phyloP scores from a whole-genome alignment of 2,113 vertebrate species.

The Cavia aperea region DNA sequence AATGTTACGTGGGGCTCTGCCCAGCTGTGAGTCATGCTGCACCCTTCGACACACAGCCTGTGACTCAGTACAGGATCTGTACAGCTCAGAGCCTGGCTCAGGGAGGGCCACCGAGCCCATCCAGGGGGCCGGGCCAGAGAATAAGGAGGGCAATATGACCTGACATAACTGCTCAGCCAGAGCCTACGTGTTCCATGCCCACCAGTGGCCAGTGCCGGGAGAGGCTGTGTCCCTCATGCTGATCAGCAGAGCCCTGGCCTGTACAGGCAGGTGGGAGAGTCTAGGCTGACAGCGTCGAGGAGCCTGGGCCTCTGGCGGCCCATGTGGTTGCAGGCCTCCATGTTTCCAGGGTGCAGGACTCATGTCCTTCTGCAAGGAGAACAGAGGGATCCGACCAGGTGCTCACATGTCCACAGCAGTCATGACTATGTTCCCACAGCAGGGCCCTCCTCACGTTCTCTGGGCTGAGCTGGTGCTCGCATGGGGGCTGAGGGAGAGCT shows the following conservation, averaged over 20 bases:
- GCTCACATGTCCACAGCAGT: background rate
- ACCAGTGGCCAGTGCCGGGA: background rate
- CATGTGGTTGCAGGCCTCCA: background rate
- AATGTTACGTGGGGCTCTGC: background rate
- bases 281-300: background rate
- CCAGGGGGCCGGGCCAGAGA: background rate
- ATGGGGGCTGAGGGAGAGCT: background rate
- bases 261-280: background rate
- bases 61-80: constrained; percentile 12
- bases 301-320: background rate
- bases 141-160: background rate
- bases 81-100: background rate
- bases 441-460: too few relatives aligned
- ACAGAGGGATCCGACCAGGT: too few relatives aligned
- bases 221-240: background rate
- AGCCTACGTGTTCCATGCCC: fast-evolving
- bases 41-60: background rate
- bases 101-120: background rate
- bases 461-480: background rate
- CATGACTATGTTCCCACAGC: too few relatives aligned
- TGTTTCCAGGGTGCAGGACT: background rate
- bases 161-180: fast-evolving
- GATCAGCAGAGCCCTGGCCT: background rate
- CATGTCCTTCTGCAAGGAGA: background rate
- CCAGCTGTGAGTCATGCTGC: constrained; percentile 30